Percentiles rank a stretch among this genome's conserved stretches.
These are phyloP conservation scores for Oxystoma pomonae DNA, from an alignment of 2,888 invertebrate genomes.

Conservation along the genomic window DNA sequence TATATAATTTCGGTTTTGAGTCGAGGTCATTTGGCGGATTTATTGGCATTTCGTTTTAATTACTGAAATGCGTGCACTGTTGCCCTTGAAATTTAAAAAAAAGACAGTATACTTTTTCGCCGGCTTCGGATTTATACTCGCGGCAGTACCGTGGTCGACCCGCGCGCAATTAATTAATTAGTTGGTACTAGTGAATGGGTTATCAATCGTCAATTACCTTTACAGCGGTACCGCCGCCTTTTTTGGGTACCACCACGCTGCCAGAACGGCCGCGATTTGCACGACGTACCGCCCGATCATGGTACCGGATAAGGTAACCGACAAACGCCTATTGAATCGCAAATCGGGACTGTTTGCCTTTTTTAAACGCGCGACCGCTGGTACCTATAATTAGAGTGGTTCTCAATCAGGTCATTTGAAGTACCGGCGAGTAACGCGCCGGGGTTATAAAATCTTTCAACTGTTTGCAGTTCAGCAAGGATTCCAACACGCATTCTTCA, in stretches of 20 bases:
- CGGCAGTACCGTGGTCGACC: not conserved
- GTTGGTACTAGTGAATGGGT: constrained; percentile 39
- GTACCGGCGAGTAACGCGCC: not conserved
- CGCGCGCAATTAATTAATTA: constrained; percentile 45
- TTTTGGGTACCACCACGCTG: not conserved
- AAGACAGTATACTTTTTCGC: too few species aligned
- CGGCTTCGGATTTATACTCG: too few species aligned
- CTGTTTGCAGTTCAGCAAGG: too few species aligned
- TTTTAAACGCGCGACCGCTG: not conserved
- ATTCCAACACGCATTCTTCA: too few species aligned
- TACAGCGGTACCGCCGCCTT: constrained; percentile 11
- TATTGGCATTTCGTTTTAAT: too few species aligned
- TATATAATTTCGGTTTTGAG: too few species aligned
- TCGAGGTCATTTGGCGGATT: too few species aligned
- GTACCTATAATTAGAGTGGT: not conserved
- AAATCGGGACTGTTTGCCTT: not conserved
- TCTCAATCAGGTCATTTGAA: not conserved
- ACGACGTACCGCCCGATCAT: not conserved
- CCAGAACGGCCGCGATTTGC: too few species aligned
- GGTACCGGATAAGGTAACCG: not conserved
- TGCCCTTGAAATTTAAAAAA: too few species aligned
- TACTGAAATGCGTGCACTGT: too few species aligned
- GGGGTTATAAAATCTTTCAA: too few species aligned
- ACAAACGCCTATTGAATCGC: not conserved
- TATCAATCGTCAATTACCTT: constrained; percentile 46